These are phyloP conservation scores for Corythornis cristatus DNA, from an alignment of 2,113 vertebrate genomes.

Conservation along the genomic window DNA sequence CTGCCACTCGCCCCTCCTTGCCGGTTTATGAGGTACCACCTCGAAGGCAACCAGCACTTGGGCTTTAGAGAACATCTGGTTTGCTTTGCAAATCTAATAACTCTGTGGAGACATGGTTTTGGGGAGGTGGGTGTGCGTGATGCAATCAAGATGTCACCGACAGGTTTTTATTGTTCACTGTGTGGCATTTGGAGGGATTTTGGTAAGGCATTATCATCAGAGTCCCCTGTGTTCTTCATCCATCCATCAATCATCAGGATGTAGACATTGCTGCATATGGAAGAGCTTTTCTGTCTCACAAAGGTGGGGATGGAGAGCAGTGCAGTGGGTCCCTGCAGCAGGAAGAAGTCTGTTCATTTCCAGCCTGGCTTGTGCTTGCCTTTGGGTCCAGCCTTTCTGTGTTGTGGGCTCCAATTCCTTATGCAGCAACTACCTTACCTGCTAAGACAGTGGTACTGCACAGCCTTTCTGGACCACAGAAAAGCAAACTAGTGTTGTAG, in stretches of 20 bases:
- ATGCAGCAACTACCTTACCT: not conserved
- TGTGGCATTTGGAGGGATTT: not conserved
- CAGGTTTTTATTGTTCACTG: not conserved
- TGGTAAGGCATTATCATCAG: not conserved
- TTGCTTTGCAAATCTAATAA: not conserved
- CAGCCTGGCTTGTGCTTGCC: not conserved
- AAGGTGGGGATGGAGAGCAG: not conserved
- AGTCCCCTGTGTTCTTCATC: not conserved
- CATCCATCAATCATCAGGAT: not conserved
- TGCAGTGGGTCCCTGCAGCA: not conserved
- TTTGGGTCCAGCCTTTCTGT: not conserved
- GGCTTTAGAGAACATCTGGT: not conserved
- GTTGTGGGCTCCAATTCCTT: not conserved
- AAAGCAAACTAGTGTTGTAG: not conserved
- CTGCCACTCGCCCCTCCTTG: not conserved
- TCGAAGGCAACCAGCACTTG: not conserved
- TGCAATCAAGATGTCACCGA: slow-evolving; percentile 11
- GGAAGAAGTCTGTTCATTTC: not conserved
- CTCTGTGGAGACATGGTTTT: not conserved
- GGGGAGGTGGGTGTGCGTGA: not conserved
- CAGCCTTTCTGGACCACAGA: not conserved
- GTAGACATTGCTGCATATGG: not conserved
- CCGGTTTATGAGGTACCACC: not conserved
- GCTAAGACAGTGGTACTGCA: not conserved
- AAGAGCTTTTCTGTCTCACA: not conserved